Evolutionary conservation across 2,113 vertebrate genomes (phyloP).

Genomic region (Solea senegalensis): DNA sequence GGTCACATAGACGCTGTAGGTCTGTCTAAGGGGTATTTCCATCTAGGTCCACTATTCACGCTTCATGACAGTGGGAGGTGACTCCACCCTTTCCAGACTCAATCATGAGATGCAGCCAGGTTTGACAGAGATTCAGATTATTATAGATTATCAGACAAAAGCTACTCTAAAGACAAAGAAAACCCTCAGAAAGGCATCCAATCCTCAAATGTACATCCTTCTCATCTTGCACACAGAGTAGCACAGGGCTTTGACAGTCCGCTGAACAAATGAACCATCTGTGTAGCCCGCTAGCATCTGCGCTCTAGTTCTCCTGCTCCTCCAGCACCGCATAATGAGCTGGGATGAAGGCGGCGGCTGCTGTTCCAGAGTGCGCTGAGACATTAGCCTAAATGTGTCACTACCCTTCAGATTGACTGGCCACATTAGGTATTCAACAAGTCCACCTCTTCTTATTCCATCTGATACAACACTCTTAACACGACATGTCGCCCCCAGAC

Average conservation of each 20-base stretch:
- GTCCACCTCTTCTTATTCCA: slow-evolving; percentile 38
- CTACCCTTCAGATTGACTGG: slow-evolving; percentile 57
- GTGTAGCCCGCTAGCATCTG: slow-evolving; percentile 41
- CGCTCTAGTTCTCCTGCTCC: slow-evolving; percentile 52
- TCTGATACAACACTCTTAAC: slow-evolving; percentile 23
- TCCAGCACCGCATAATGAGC: slow-evolving; percentile 52
- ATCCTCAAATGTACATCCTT: slow-evolving; percentile 39
- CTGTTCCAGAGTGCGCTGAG: slow-evolving; percentile 36
- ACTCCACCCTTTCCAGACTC: no score
- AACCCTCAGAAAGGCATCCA: slow-evolving; percentile 34
- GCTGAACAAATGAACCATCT: slow-evolving; percentile 43
- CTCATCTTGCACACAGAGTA: slow-evolving; percentile 30
- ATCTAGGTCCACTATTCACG: no score
- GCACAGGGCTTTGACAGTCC: slow-evolving; percentile 17
- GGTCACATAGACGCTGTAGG: no score
- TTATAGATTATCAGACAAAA: no score
- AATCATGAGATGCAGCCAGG: no score
- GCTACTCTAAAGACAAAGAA: no score
- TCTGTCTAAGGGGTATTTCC: no score
- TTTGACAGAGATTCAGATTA: no score
- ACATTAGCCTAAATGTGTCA: slow-evolving; percentile 69
- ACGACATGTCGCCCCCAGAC: slow-evolving; percentile 1
- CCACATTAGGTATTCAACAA: slow-evolving; percentile 62
- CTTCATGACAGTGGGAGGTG: no score
- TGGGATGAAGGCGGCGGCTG: slow-evolving; percentile 42